Percentiles rank a stretch among this genome's conserved stretches.
Conservation (phyloP, 2,113 vertebrate genomes). For the Isurus oxyrinchus region DNA sequence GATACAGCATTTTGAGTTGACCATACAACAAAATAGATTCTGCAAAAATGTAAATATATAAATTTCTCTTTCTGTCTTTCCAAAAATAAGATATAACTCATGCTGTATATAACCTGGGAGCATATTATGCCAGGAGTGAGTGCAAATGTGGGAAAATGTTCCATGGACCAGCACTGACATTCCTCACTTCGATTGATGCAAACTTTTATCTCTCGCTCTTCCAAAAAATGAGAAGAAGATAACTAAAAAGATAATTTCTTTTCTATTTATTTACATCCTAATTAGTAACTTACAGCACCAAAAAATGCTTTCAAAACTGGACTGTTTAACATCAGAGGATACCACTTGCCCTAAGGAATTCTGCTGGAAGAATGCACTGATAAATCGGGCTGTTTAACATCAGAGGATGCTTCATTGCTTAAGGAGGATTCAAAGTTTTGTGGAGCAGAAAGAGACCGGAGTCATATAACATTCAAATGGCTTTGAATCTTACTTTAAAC, state of each 20-base stretch:
- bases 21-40: neutral
- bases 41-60: neutral
- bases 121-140: neutral
- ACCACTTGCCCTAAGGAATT: neutral
- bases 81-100: neutral
- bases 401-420: neutral
- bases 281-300: neutral
- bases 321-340: neutral
- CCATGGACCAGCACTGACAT: neutral
- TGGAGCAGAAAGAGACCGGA: neutral
- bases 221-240: neutral
- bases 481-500: neutral
- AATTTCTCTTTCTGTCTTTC: neutral
- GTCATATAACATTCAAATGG: neutral
- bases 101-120: neutral
- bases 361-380: conserved; percentile 2
- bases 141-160: neutral
- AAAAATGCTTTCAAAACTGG: neutral
- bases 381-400: neutral
- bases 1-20: neutral
- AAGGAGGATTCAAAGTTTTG: neutral
- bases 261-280: neutral
- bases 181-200: neutral
- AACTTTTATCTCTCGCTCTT: neutral
- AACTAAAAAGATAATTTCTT: neutral